Evolutionary conservation across 2,888 invertebrate genomes (phyloP).

Genomic region (Oscheius sp.): DNA sequence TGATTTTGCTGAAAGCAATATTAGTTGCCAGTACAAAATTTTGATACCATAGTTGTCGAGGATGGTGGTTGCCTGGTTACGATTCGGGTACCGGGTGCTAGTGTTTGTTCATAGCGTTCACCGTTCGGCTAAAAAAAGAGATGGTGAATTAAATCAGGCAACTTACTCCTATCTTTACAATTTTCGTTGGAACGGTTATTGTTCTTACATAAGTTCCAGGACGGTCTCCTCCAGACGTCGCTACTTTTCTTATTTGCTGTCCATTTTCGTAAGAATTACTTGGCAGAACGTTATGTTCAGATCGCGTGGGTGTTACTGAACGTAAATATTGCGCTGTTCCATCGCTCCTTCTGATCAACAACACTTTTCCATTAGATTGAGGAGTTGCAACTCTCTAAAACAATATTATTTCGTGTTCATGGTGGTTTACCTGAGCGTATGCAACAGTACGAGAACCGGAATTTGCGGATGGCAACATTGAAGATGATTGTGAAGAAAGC

Average conservation of each 20-base stretch:
- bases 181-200: not conserved
- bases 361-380: not conserved
- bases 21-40: too few species aligned
- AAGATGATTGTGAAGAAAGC: too few species aligned
- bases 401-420: too few species aligned
- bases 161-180: constrained; percentile 12
- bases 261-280: not conserved
- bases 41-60: too few species aligned
- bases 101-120: not conserved
- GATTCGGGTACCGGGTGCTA: constrained; percentile 9
- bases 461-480: too few species aligned
- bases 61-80: not conserved
- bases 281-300: not conserved
- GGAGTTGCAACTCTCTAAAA: not conserved
- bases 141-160: not conserved
- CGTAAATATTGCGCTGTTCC: constrained; percentile 5
- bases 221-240: not conserved
- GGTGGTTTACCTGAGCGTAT: too few species aligned
- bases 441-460: too few species aligned
- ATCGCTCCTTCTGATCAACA: not conserved
- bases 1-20: too few species aligned
- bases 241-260: not conserved
- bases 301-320: not conserved
- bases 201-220: constrained; percentile 3
- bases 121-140: constrained; percentile 13